Base-by-base conservation (phyloP, 2,113 vertebrate genomes). In the Oxygymnocypris stewartii region DNA sequence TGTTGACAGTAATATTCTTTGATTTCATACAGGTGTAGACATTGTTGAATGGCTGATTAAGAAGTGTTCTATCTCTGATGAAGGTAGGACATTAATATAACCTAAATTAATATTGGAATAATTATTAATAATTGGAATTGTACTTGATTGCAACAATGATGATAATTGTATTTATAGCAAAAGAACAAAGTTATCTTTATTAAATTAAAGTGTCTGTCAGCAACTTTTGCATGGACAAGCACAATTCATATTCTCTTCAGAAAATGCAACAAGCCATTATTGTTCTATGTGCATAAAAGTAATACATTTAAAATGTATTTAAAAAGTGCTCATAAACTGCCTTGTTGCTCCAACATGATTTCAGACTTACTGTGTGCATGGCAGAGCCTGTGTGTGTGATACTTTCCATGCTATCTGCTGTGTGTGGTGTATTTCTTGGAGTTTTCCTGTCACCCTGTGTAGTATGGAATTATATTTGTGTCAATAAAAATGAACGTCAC, bases 21-120 rank as follows among this genome's bases (percentile, higher is more conserved):
- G 0, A 57, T 35, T 88, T 85, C 63, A 47, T 88, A 8, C 89
- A 97, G 97, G 97, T 40, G 91, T 87, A 3, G 97, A 97, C 88
- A 82, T 98, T 1, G 93, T 96, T 84, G 92, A 95, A 80, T 97
- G 96, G 97, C 90, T 98, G 89, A 93, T 93, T 65, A 96, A 96
- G 88, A 96, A 97, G 87, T 95, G 95, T 7, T 89, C 90, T 87
- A 92, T 97, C 88, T 90, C 91, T 0, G 96, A 97, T 86, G 96
- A 97, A 92, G 97, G 97, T 98, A 92, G 93, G 96, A 82, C 9
- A 31, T 16, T 10, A 67, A 2, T 8, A 20, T 67, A 13, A 18
- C 7, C 28, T 37, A 67, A 31, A 65, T 31, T 31, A 13, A 2
- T 67, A n/a, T n/a, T n/a, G n/a, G n/a, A n/a, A n/a, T n/a, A n/a